Base-by-base conservation (phyloP, 2,797 vertebrate genomes). In the Alcedo quadribrachys region DNA sequence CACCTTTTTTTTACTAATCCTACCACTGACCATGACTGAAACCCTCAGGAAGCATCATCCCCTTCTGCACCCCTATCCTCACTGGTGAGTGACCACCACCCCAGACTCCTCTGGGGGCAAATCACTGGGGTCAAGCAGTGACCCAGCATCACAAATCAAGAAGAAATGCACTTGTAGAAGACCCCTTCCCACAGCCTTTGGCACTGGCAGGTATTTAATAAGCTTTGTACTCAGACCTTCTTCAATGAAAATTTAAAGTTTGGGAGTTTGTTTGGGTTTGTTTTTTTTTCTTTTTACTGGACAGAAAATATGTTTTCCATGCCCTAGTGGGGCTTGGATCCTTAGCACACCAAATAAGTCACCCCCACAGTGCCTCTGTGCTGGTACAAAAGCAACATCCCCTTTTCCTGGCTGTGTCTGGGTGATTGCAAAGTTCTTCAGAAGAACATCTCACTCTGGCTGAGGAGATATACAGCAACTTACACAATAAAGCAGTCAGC, bases 1-100 rank as follows among this genome's bases (percentile, higher is more conserved):
- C 25, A 48, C 2, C 16, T 69, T 28, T 67, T 67, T 37, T 30
- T 55, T 27, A 33, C 40, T 9, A 48, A 25, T 22, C 70, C 65
- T 32, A 9, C 11, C 16, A 60, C 21, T 24, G 50, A 32, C 14
- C 42, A 8, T 0, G 24, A 27, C 9, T 1, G 0, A 33, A 57
- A 32, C 19, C 14, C 54, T 53, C 24, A 51, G 46, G 13, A 30
- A 67, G 28, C 57, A 24, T 11, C 0, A 0, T 20, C 7, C 37
- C 37, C 12, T 37, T 30, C 76, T 32, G 32, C 51, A 37, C 25
- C 16, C 5, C 2, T 19, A 6, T 14, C 1, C 13, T 6, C 30
- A 15, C 15, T 2, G 1, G 32, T 10, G n/a, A 50, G 18, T 1
- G 15, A 13, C 10, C 66, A 46, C 11, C 69, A 68, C 15, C 19